These are phyloP conservation scores for Leptopilina syphax DNA, from an alignment of 2,888 invertebrate species.

Conservation along the genomic window DNA sequence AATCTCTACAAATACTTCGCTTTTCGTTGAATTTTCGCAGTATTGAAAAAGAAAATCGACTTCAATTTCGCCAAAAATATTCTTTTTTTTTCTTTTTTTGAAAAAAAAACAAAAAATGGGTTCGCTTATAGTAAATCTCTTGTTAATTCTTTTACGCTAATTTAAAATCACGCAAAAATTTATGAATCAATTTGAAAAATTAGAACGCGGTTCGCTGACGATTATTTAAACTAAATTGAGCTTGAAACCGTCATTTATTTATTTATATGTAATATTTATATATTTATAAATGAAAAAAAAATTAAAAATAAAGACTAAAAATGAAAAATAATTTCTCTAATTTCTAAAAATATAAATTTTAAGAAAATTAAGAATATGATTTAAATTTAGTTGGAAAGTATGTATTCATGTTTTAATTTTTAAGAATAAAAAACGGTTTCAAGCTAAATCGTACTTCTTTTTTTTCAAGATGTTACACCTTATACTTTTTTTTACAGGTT, in stretches of 20 bases:
- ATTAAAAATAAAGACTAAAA: background rate
- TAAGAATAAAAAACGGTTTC: background rate
- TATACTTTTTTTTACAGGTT: constrained; percentile 71
- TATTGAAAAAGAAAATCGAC: constrained; percentile 6
- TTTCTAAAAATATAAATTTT: too few relatives aligned
- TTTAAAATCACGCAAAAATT: background rate
- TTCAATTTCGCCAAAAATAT: background rate
- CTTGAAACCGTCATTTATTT: background rate
- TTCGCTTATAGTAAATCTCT: too few relatives aligned
- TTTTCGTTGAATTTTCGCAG: constrained; percentile 13
- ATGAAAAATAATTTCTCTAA: background rate
- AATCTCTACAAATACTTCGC: background rate
- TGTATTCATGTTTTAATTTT: too few relatives aligned
- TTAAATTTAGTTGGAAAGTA: too few relatives aligned
- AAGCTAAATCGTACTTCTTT: constrained; percentile 49
- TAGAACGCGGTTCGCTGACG: background rate
- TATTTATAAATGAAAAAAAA: background rate
- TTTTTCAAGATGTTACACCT: constrained; percentile 71
- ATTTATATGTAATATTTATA: background rate
- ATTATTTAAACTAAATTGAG: background rate
- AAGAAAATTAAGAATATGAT: too few relatives aligned
- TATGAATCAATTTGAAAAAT: background rate
- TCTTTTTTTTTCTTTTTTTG: too few relatives aligned
- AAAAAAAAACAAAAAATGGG: too few relatives aligned
- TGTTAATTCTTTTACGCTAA: background rate